These are phyloP conservation scores for Venusia cambrica DNA, from an alignment of 2,888 invertebrate species.

Conservation along the genomic window DNA sequence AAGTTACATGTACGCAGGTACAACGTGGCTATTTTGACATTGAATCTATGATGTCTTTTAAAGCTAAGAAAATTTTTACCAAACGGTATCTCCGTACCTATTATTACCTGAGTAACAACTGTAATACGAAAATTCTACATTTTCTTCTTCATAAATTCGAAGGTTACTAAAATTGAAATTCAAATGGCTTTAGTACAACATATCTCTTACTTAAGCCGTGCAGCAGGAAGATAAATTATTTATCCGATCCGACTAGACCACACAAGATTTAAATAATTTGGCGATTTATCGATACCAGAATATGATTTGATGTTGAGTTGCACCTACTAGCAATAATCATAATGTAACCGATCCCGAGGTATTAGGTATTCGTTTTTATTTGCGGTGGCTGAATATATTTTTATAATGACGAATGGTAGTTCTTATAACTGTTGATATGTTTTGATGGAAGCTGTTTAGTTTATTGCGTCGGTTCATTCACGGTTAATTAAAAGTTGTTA, in stretches of 20 bases:
- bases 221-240: slow-evolving; percentile 33
- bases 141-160: too few relatives aligned
- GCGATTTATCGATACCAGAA: slow-evolving; percentile 54
- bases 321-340: slow-evolving; percentile 41
- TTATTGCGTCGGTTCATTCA: slow-evolving; percentile 40
- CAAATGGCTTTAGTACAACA: slow-evolving; percentile 27
- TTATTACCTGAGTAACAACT: too few relatives aligned
- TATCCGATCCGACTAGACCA: slow-evolving; percentile 39
- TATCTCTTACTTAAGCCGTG: slow-evolving; percentile 32
- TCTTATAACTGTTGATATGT: slow-evolving; percentile 53
- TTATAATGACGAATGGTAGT: slow-evolving; percentile 52
- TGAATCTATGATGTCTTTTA: too few relatives aligned
- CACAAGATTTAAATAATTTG: slow-evolving; percentile 64
- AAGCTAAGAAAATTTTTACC: too few relatives aligned
- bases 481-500: slow-evolving; percentile 40
- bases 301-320: slow-evolving; percentile 53
- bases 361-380: slow-evolving; percentile 47
- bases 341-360: slow-evolving; percentile 44
- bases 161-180: slow-evolving; percentile 22
- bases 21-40: too few relatives aligned
- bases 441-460: slow-evolving; percentile 51
- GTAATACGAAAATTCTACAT: too few relatives aligned
- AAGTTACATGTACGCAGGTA: too few relatives aligned
- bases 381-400: slow-evolving; percentile 47
- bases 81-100: too few relatives aligned